Percentiles rank a stretch among this genome's conserved stretches.
These are phyloP conservation scores for Ceratina calcarata DNA, from an alignment of 1,140 invertebrate genomes.

Conservation along the genomic window DNA sequence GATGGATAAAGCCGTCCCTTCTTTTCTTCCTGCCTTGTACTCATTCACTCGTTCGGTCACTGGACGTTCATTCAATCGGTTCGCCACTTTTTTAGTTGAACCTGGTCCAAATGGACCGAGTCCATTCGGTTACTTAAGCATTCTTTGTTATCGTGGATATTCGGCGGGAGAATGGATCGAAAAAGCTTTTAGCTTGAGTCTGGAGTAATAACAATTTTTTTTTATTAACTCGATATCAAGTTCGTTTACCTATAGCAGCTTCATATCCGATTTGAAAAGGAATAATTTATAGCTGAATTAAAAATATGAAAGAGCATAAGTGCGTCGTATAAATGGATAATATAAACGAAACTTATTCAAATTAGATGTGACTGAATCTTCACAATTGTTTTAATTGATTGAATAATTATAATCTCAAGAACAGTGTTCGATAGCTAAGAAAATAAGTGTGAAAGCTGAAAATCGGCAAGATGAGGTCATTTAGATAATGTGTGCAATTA, in stretches of 20 bases:
- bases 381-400: not conserved
- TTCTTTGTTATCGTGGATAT: not conserved
- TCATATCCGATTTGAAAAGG: no score
- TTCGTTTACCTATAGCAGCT: no score
- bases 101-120: slow-evolving; percentile 15
- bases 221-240: no score
- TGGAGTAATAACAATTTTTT: not conserved
- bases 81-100: slow-evolving; percentile 10
- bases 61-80: slow-evolving; percentile 26
- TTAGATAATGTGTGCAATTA: not conserved
- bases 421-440: not conserved
- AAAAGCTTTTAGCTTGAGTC: not conserved
- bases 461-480: not conserved
- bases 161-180: not conserved
- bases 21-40: slow-evolving; percentile 9
- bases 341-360: no score
- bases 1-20: not conserved
- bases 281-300: no score
- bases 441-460: not conserved
- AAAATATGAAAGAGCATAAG: no score
- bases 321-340: no score
- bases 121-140: slow-evolving; percentile 3
- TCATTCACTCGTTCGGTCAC: slow-evolving; percentile 9
- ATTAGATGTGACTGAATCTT: not conserved
- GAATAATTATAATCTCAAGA: no score